A percentile compares a stretch with the other conserved stretches of the same genome.
phyloP scores from a whole-genome alignment of 2,113 vertebrate species.

The Hippocampus zosterae region DNA sequence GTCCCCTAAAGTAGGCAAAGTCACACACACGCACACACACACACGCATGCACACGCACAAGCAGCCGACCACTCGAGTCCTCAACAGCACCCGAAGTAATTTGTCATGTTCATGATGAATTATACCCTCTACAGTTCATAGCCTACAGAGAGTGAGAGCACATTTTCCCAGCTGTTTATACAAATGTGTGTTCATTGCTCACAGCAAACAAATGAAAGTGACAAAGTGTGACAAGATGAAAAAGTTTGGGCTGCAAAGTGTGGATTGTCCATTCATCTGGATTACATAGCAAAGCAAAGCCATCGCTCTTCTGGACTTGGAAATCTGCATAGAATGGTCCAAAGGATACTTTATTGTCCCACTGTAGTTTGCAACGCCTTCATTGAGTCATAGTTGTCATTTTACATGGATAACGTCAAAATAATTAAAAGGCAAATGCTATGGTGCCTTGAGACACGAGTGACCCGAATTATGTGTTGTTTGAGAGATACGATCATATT shows the following conservation, averaged over 20 bases:
- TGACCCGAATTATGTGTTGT: no score
- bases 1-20: slow-evolving; percentile 6
- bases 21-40: slow-evolving; percentile 9
- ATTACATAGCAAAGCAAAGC: background rate
- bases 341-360: background rate
- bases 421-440: background rate
- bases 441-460: no score
- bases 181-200: slow-evolving; percentile 42
- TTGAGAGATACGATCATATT: no score
- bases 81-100: slow-evolving; percentile 55
- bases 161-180: slow-evolving; percentile 49
- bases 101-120: slow-evolving; percentile 70
- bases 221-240: slow-evolving; percentile 44
- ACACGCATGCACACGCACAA: slow-evolving; percentile 8
- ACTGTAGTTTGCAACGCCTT: background rate
- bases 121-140: slow-evolving; percentile 56
- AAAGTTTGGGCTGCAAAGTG: slow-evolving; percentile 13
- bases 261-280: background rate
- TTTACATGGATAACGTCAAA: background rate
- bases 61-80: slow-evolving; percentile 23
- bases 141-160: slow-evolving; percentile 38
- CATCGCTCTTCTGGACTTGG: background rate
- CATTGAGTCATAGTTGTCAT: background rate
- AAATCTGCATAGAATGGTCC: background rate
- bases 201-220: slow-evolving; percentile 50